Conservation (phyloP, 2,888 invertebrate genomes). For the Elysia crispata region DNA sequence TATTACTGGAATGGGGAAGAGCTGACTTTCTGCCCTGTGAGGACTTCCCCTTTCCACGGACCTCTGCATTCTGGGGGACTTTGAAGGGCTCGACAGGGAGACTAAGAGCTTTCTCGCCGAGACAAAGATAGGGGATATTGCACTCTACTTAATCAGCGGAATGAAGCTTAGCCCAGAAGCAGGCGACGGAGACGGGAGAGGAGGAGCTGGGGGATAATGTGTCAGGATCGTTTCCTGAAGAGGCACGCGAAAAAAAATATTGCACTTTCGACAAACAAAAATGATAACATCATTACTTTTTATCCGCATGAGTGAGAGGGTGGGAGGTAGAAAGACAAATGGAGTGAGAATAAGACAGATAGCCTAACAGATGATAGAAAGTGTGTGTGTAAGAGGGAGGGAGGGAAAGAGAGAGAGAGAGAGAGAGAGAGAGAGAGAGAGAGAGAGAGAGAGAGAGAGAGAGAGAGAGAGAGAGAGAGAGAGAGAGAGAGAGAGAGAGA, state of each 20-base stretch:
- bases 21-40: no score
- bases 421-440: constrained; percentile 34
- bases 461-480: constrained; percentile 27
- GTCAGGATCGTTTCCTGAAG: background rate
- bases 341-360: background rate
- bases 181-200: background rate
- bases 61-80: no score
- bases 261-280: background rate
- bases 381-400: constrained; percentile 13
- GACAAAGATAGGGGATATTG: no score
- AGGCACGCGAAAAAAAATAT: background rate
- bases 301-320: background rate
- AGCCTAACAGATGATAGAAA: no score
- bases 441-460: constrained; percentile 38
- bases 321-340: background rate
- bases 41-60: no score
- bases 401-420: constrained; percentile 21
- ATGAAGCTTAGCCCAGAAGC: no score
- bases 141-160: no score
- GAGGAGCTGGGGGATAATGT: background rate
- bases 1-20: no score
- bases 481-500: constrained; percentile 18
- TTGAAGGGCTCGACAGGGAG: no score
- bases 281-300: background rate
- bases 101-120: no score